A percentile compares a stretch with the other conserved stretches of the same genome.
These are phyloP conservation scores for Siphamia tubifer DNA, from an alignment of 2,113 vertebrate genomes.

Conservation along the genomic window DNA sequence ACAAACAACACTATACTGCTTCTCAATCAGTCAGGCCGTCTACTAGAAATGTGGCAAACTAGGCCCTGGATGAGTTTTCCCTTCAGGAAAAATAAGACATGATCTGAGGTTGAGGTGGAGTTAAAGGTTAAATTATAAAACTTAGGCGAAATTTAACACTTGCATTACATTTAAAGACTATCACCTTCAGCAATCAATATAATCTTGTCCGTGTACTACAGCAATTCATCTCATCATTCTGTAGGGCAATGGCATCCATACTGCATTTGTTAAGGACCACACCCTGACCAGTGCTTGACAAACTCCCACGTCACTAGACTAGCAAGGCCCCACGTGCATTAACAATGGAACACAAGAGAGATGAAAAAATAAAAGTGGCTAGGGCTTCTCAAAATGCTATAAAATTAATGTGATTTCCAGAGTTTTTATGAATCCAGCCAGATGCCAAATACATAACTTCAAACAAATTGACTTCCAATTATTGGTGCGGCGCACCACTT, in stretches of 20 bases:
- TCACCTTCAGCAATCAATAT: conserved; percentile 2
- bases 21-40: conserved; percentile 66
- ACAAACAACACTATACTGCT: conserved; percentile 72
- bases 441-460: conserved; percentile 86
- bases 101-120: conserved; percentile 55
- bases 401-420: conserved; percentile 83
- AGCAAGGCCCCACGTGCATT: conserved; percentile 61
- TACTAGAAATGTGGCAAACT: conserved; percentile 57
- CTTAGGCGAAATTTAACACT: conserved; percentile 3
- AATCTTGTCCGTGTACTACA: background rate
- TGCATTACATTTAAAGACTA: conserved; percentile 8
- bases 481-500: conserved; percentile 77
- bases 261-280: conserved; percentile 70
- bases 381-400: conserved; percentile 67
- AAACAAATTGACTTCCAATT: conserved; percentile 88
- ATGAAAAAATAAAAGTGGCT: conserved; percentile 52
- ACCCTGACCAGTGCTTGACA: conserved; percentile 57
- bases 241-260: conserved; percentile 23
- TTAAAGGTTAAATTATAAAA: conserved; percentile 39
- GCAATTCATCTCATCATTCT: conserved; percentile 53
- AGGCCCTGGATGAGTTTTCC: conserved; percentile 37
- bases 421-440: conserved; percentile 80
- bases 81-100: conserved; percentile 31
- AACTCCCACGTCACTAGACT: conserved; percentile 63
- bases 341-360: conserved; percentile 60